These are phyloP conservation scores for Drosophila suboccidentalis DNA, from an alignment of 2,888 invertebrate species.

Conservation along the genomic window DNA sequence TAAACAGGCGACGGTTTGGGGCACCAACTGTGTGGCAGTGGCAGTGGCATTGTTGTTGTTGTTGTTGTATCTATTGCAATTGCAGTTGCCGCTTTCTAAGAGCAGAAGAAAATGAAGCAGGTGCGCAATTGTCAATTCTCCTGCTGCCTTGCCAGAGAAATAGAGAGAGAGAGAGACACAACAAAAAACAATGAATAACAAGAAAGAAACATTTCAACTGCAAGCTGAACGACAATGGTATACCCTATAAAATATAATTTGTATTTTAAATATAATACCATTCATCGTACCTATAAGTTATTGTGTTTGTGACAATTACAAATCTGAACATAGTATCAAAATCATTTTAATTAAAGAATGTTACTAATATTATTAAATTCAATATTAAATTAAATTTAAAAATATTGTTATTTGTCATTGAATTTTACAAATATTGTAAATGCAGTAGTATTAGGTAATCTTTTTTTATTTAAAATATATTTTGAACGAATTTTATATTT, in stretches of 20 bases:
- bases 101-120: slow-evolving; percentile 74
- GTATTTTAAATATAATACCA: no score
- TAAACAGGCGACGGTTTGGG: slow-evolving; percentile 70
- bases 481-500: no score
- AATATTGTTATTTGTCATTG: no score
- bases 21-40: slow-evolving; percentile 21
- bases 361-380: no score
- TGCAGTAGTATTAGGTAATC: no score
- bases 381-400: no score
- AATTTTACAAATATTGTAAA: no score
- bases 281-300: no score
- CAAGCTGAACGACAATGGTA: slow-evolving; percentile 26
- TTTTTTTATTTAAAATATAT: no score
- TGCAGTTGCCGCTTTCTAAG: slow-evolving; percentile 64
- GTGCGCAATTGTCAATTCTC: slow-evolving; percentile 80
- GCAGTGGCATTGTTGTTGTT: slow-evolving; percentile 54
- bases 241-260: slow-evolving; percentile 36
- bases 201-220: slow-evolving; percentile 5
- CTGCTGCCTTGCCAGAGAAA: slow-evolving; percentile 54
- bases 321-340: no score
- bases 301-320: no score
- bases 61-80: slow-evolving; percentile 41
- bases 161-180: slow-evolving; percentile 39
- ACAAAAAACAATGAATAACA: slow-evolving; percentile 73
- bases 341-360: no score